Base-by-base conservation (phyloP, 2,888 invertebrate genomes). In the Hyposoter didymator region DNA sequence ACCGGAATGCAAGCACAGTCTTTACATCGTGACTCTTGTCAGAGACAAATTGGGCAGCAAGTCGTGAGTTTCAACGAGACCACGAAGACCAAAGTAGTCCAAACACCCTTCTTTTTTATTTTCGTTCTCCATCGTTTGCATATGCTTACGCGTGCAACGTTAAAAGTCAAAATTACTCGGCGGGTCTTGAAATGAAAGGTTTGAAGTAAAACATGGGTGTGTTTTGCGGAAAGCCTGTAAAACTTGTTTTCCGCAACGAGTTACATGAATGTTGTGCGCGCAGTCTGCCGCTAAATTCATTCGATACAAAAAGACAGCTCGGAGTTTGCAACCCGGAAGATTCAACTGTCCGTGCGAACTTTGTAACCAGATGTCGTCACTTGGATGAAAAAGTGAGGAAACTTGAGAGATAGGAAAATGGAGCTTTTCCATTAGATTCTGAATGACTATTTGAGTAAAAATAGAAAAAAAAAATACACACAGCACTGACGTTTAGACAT, bases 401-500 rank as follows among this genome's bases (percentile, higher is more conserved):
- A 66, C n/a, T 39, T 64, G 74, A 76, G 64, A 52, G 64, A 43
- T 64, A 47, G 70, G 45, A 55, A 35, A 47, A 28, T 7, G 14
- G 74, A 45, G 45, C 17, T 67, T 67, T 55, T 66, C 39, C 59
- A 55, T 35, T 35, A 22, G 12, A 67, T 72, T 67, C 32, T 47
- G 47, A 39, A 69, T 35, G 52, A 28, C 19, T 45, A 14, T 43
- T 59, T 14, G 39, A 76, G 49, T 28, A 69, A 83, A 75, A 64
- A 86, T 35, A 35, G 39, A 39, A 10, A 39, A 39, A 72, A 66
- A 32, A 47, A 45, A 12, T n/a, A 17, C 6, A 45, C 52, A 47
- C 47, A 47, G 64, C 39, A 81, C 73, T 80, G 84, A 81, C 82
- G 85, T 87, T 90, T 89, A 74, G 82, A 89, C 87, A 90, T 88